These are phyloP conservation scores for Tuta absoluta DNA, from an alignment of 2,888 invertebrate species.

Conservation along the genomic window DNA sequence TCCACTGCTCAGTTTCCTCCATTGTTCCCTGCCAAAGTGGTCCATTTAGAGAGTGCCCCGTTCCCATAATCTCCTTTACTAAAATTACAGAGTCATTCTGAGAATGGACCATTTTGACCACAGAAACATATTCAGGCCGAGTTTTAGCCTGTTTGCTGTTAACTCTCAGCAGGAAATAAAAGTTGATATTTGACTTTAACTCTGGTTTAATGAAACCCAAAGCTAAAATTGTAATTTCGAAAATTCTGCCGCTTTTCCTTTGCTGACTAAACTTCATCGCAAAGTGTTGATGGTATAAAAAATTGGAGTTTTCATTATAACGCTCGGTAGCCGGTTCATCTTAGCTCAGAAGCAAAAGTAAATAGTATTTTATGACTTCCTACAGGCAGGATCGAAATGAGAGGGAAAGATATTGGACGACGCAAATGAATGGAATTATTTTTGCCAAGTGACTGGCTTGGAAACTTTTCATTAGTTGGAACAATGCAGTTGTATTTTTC, in stretches of 20 bases:
- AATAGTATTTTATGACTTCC: constrained; percentile 15
- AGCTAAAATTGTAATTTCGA: constrained; percentile 11
- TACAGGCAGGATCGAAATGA: neutral
- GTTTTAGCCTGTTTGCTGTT: no score
- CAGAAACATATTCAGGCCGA: no score
- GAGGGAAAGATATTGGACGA: neutral
- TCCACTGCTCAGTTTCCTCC: no score
- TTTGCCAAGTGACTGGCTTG: constrained; percentile 1
- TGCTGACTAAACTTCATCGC: constrained; percentile 13
- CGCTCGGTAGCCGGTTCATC: constrained; percentile 1
- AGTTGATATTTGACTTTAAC: no score
- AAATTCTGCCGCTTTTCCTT: constrained; percentile 7
- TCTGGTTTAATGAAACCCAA: neutral
- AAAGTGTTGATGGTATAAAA: constrained; percentile 12
- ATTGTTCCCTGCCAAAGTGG: no score
- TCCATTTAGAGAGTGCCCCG: no score
- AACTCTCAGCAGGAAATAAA: no score
- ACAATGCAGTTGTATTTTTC: constrained; percentile 4
- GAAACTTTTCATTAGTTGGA: constrained; percentile 11
- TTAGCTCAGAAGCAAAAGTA: constrained; percentile 4
- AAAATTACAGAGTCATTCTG: no score
- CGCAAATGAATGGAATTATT: constrained; percentile 1
- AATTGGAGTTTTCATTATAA: constrained; percentile 20
- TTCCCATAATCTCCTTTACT: no score
- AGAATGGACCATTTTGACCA: no score